A percentile compares a stretch with the other conserved stretches of the same genome.
Evolutionary conservation across 2,888 invertebrate genomes (phyloP).

Genomic region (Mesopsocus fuscifrons): DNA sequence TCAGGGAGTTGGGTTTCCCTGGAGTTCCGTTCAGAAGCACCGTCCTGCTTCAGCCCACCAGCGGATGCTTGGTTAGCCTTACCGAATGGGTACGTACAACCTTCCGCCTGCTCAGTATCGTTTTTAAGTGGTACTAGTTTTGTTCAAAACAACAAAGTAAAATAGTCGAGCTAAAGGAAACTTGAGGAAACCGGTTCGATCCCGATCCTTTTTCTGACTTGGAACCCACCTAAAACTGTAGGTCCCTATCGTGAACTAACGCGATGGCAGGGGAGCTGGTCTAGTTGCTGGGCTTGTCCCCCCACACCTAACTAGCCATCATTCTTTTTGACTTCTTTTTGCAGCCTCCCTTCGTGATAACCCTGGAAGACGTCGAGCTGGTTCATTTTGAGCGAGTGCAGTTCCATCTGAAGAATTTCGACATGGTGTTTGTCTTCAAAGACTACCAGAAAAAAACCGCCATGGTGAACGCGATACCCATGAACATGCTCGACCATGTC

Average conservation of each 20-base stretch:
- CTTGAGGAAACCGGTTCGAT: too few relatives aligned
- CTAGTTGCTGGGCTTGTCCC: too few relatives aligned
- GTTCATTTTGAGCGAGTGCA: constrained; percentile 99
- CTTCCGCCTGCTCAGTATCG: too few relatives aligned
- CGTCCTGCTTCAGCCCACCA: constrained; percentile 90
- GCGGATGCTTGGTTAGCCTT: constrained; percentile 90
- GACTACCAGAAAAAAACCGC: constrained; percentile 87
- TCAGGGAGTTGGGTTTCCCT: constrained; percentile 93
- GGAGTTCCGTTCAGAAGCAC: constrained; percentile 95
- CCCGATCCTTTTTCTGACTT: too few relatives aligned
- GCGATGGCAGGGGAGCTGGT: too few relatives aligned
- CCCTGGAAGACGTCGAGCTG: constrained; percentile 90
- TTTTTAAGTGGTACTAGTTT: too few relatives aligned
- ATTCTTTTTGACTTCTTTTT: constrained; percentile 13
- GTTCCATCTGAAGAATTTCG: constrained; percentile 97
- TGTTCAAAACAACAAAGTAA: too few relatives aligned
- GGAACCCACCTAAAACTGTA: too few relatives aligned
- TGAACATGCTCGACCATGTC: constrained; percentile 97
- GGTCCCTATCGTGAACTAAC: too few relatives aligned
- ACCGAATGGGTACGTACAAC: constrained; percentile 76
- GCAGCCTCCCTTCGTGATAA: constrained; percentile 92
- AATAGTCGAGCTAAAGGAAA: too few relatives aligned
- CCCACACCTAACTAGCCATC: too few relatives aligned
- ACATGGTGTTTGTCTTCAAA: constrained; percentile 99
- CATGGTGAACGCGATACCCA: constrained; percentile 98